Evolutionary conservation across 1,140 invertebrate species (phyloP).

Genomic region (Drosophila kepulauana): DNA sequence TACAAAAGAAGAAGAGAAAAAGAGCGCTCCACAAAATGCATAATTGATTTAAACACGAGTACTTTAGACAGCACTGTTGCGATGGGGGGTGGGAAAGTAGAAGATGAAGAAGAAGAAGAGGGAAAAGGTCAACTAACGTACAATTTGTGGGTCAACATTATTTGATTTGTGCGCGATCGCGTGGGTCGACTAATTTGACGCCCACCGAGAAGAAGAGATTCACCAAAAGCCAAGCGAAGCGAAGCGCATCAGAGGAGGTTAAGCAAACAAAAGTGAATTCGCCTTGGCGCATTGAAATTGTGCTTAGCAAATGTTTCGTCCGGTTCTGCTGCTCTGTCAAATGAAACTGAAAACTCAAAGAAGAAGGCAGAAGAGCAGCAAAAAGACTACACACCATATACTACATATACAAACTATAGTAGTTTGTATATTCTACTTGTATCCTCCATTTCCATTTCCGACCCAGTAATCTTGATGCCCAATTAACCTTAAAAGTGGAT

Average conservation of each 20-base stretch:
- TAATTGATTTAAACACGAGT: conserved; percentile 83
- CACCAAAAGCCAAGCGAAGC: conserved; percentile 40
- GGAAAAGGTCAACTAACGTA: conserved; percentile 80
- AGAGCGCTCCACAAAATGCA: conserved; percentile 72
- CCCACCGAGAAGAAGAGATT: conserved; percentile 54
- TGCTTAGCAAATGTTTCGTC: conserved; percentile 58
- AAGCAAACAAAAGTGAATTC: conserved; percentile 82
- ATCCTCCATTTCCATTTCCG: conserved; percentile 82
- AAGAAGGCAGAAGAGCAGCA: conserved; percentile 12
- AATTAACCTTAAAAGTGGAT: conserved; percentile 85
- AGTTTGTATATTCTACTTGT: background rate
- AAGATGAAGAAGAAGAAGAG: conserved; percentile 15
- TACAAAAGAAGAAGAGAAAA: conserved; percentile 1
- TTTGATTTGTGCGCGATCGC: conserved; percentile 79
- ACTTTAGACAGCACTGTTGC: conserved; percentile 15
- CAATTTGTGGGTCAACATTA: conserved; percentile 83
- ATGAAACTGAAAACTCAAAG: conserved; percentile 68
- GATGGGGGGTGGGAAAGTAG: background rate
- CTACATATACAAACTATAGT: no score
- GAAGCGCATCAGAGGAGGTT: conserved; percentile 22
- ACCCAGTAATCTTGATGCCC: conserved; percentile 85
- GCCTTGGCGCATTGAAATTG: conserved; percentile 71
- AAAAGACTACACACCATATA: background rate
- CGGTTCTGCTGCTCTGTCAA: conserved; percentile 67
- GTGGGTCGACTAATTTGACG: conserved; percentile 78